phyloP scores from a whole-genome alignment of 2,797 vertebrate genomes.

The Falco peregrinus region DNA sequence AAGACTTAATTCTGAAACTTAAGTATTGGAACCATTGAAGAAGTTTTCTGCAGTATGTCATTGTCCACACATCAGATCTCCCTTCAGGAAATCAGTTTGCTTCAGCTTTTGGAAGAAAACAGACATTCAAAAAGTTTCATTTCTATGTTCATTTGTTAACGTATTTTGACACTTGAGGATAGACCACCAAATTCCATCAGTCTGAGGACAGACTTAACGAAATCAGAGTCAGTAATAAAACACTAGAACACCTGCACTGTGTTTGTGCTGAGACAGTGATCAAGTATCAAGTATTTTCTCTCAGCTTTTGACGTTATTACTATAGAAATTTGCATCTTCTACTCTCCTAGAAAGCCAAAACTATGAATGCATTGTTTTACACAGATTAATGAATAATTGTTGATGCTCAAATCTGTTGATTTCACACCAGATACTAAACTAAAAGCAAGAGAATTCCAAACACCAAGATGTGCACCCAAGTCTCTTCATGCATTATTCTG shows the following conservation, averaged over 20 bases:
- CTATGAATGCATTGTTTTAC: neutral
- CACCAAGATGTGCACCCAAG: neutral
- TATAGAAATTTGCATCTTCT: neutral
- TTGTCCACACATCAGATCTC: neutral
- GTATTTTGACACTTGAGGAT: neutral
- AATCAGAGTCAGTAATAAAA: neutral
- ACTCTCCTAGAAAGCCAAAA: neutral
- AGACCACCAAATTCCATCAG: neutral
- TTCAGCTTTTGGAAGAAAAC: neutral
- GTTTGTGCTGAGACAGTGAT: neutral
- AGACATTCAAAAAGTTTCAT: neutral
- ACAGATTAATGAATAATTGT: neutral
- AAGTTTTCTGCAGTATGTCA: neutral
- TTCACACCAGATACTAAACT: neutral
- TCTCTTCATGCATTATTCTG: neutral
- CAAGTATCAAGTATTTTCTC: neutral
- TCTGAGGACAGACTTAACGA: neutral
- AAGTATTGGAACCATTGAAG: neutral
- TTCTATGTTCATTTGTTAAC: neutral
- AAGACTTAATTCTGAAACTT: neutral
- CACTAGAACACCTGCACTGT: accelerated
- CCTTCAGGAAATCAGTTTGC: neutral
- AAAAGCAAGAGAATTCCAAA: neutral
- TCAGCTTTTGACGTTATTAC: neutral
- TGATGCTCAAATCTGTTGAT: neutral